Percentiles rank a stretch among this genome's conserved stretches.
phyloP scores from a whole-genome alignment of 35 echinoderm and acorn worm species.

The Apostichopus parvimensis region DNA sequence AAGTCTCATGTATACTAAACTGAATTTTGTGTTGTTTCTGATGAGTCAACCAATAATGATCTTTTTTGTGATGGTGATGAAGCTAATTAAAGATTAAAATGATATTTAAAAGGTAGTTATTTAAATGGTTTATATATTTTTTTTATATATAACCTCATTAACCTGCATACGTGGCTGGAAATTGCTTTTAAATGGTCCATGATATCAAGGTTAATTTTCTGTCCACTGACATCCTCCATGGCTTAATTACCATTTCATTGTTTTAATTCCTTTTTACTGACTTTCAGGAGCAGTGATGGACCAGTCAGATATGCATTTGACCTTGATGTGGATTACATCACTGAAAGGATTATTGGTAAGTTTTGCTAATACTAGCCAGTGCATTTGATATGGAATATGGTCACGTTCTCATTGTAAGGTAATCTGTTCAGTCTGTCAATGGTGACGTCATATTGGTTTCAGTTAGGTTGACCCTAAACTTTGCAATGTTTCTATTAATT shows the following conservation, averaged over 20 bases:
- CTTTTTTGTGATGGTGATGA: no score
- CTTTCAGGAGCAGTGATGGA: slow-evolving; percentile 72
- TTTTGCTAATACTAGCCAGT: not conserved
- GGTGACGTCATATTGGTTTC: not conserved
- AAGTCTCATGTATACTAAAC: no score
- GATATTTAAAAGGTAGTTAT: no score
- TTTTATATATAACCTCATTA: no score
- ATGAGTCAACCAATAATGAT: no score
- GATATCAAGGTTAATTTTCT: not conserved
- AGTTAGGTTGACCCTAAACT: no score
- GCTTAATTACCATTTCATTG: not conserved
- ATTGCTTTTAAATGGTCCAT: not conserved
- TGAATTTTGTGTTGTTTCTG: no score
- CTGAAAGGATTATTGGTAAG: slow-evolving; percentile 93
- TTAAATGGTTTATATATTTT: no score
- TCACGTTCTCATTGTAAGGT: not conserved
- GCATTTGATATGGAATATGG: no score
- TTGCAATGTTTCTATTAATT: no score
- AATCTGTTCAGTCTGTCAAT: not conserved
- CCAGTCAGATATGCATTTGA: slow-evolving; percentile 80
- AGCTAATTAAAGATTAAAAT: no score
- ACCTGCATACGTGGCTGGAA: not conserved
- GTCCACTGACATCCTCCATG: not conserved
- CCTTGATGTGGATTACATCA: slow-evolving; percentile 94
- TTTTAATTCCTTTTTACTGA: not conserved